Evolutionary conservation across 2,113 vertebrate species (phyloP).

Genomic region (Albula goreensis): DNA sequence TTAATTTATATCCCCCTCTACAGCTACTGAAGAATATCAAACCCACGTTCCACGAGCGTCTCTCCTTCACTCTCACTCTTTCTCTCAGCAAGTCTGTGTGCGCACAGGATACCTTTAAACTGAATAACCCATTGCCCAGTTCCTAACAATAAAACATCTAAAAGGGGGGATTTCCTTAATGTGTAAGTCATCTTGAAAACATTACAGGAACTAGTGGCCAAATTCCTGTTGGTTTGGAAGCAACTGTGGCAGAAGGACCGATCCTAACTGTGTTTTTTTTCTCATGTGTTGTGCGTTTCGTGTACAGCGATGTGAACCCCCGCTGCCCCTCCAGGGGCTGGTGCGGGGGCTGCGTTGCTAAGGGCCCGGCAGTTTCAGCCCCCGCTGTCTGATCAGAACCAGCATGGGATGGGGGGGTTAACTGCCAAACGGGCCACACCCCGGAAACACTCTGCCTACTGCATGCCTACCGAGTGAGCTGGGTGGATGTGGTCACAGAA

Average conservation of each 20-base stretch:
- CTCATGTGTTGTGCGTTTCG: slow-evolving; percentile 39
- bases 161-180: slow-evolving; percentile 72
- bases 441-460: slow-evolving; percentile 64
- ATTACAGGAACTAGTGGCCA: slow-evolving; percentile 75
- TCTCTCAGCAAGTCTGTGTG: slow-evolving; percentile 56
- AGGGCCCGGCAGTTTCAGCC: not conserved
- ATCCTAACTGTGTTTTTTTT: slow-evolving; percentile 27
- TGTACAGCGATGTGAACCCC: slow-evolving; percentile 39
- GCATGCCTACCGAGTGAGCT: slow-evolving; percentile 70
- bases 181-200: slow-evolving; percentile 77
- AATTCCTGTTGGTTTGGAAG: slow-evolving; percentile 68
- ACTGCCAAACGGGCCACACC: slow-evolving; percentile 62
- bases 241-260: slow-evolving; percentile 52
- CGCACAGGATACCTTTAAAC: slow-evolving; percentile 34
- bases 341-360: slow-evolving; percentile 28
- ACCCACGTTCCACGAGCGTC: not conserved
- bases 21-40: not conserved
- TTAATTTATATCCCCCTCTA: not conserved
- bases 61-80: slow-evolving; percentile 32
- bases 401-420: slow-evolving; percentile 49
- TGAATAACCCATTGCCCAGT: slow-evolving; percentile 64
- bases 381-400: slow-evolving; percentile 52
- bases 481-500: slow-evolving; percentile 71
- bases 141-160: slow-evolving; percentile 15
- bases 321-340: not conserved